Base-by-base conservation (phyloP, 2,113 vertebrate species). In the Phaethon lepturus region DNA sequence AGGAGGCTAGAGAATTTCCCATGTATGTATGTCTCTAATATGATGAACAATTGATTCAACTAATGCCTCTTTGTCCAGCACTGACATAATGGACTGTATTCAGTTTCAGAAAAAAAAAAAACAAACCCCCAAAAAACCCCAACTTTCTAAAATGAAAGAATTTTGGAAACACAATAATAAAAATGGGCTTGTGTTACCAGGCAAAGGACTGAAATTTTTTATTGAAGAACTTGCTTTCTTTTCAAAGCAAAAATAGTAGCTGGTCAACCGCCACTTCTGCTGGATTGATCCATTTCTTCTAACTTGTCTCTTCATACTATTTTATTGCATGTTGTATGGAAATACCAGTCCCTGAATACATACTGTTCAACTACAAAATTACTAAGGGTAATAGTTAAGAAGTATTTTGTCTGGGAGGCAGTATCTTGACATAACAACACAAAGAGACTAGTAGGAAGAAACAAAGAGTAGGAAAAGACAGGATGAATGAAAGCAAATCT, bases 61-160 rank as follows among this genome's bases (percentile, higher is more conserved):
- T 42, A 40, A 64, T 9, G 24, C 49, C 16, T 92, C 38, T 53
- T 76, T 74, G 29, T 63, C 64, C 25, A 74, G 47, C 1, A 5
- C 17, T 71, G 44, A 35, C 1, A 5, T 56, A 52, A 66, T 16
- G 14, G 16, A 50, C 40, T 49, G 22, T 25, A 68, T 58, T 68
- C 35, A 64, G 44, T 73, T 45, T 55, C n/a, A 75, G 52, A 4
- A 67, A 66, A 55, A 49, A 52, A 45, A 45, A 45, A 45, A 8
- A 8, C 44, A 2, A 47, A 4, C 8, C 26, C 38, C 13, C 8
- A 2, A 9, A 35, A 26, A 42, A 5, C 1, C 1, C 5, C 18
- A 64, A 10, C n/a, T 90, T 85, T 29, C 33, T 60, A 66, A 75
- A 95, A 68, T 15, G 7, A 56, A 92, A 68, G 8, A 1, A 56